These are phyloP conservation scores for Paragorgia papillata DNA, from an alignment of 92 coral and sea anemone genomes.

Conservation along the genomic window DNA sequence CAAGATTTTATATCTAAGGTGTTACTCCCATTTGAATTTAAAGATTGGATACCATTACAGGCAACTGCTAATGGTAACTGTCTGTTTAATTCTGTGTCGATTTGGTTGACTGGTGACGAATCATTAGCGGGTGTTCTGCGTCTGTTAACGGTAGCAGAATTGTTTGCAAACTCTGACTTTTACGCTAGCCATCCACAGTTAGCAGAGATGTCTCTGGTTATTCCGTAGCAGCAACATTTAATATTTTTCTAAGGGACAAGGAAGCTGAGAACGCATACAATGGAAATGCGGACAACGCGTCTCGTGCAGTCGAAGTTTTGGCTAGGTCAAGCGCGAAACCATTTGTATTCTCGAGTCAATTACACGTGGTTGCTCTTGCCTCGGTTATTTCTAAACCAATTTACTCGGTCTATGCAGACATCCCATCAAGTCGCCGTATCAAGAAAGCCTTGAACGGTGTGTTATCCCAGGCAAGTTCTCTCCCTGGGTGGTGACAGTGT, in stretches of 20 bases:
- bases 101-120: constrained; percentile 39
- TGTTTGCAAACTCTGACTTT: constrained; percentile 18
- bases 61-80: constrained; percentile 50
- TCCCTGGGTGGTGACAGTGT: not conserved
- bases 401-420: constrained; percentile 47
- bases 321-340: constrained; percentile 35
- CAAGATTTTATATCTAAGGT: not conserved
- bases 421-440: not conserved
- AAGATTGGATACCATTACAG: constrained; percentile 1
- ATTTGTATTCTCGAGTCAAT: constrained; percentile 33
- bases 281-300: constrained; percentile 18
- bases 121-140: constrained; percentile 21
- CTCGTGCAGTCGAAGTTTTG: constrained; percentile 32
- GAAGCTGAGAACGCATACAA: not conserved
- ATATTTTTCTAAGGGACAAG: constrained; percentile 9
- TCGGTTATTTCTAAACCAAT: constrained; percentile 48
- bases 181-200: constrained; percentile 36
- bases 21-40: constrained; percentile 2
- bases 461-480: constrained; percentile 15
- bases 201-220: not conserved
- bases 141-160: constrained; percentile 34
- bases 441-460: constrained; percentile 15
- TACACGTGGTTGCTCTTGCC: constrained; percentile 47
- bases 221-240: not conserved
- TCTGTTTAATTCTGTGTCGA: constrained; percentile 44